Base-by-base conservation (phyloP, 2,113 vertebrate genomes). In the Catharus minimus region DNA sequence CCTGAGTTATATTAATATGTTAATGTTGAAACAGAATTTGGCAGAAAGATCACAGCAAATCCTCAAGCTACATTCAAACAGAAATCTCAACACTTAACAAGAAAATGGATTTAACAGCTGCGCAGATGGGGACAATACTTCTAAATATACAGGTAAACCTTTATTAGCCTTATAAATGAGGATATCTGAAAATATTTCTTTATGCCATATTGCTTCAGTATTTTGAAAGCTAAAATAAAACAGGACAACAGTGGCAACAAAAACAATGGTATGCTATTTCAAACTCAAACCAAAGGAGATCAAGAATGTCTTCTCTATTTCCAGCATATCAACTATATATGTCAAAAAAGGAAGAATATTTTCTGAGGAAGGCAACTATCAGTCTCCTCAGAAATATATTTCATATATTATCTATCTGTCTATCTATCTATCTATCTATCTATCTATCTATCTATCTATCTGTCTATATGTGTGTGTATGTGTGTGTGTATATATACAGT, bases 11-110 rank as follows among this genome's bases (percentile, higher is more conserved):
- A 44, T 66, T 84, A 5, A 0, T 43, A 57, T 84, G 36, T 76
- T 91, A 33, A 46, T 68, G 33, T 65, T 87, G 79, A 74, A 85
- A 89, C 21, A 92, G 78, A 87, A 80, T 50, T n/a, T 91, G 82
- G 76, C 65, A 75, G 33, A 56, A 91, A 44, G 30, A 82, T 76
- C 90, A 76, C 32, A 72, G n/a, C 72, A 69, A 91, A 77, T 66
- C 33, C 60, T 86, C 44, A 53, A 60, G 39, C 49, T 56, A 53
- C 46, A n/a, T 89, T 91, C 16, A 36, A 30, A 56, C 71, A 73
- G 57, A 68, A 88, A 87, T 79, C 61, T 92, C 30, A 90, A 24
- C 36, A 72, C 23, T 79, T 66, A 60, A 67, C 15, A 84, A 53
- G n/a, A 91, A 22, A 10, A 21, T 11, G 11, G 10, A 17, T 56